Evolutionary conservation across 2,797 vertebrate species (phyloP).

Genomic region (Molossus alvarezi): DNA sequence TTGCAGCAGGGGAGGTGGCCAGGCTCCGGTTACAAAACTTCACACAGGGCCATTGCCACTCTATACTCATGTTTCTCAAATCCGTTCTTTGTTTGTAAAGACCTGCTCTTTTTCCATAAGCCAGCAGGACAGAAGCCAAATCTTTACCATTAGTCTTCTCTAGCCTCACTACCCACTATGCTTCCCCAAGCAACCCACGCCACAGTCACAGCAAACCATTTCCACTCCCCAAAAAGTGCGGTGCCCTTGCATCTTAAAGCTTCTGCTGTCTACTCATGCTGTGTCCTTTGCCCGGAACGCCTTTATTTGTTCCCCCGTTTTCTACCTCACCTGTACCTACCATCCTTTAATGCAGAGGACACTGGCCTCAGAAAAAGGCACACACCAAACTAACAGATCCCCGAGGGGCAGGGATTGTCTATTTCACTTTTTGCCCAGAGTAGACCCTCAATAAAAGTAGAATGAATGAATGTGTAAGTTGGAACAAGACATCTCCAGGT

Average conservation of each 20-base stretch:
- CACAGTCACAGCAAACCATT: background rate
- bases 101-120: background rate
- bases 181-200: background rate
- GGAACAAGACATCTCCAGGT: background rate
- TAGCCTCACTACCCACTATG: background rate
- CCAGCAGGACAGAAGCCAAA: background rate
- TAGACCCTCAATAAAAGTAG: background rate
- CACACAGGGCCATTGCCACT: background rate
- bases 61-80: background rate
- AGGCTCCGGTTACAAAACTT: background rate
- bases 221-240: background rate
- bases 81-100: background rate
- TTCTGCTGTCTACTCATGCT: background rate
- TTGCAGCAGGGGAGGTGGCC: background rate
- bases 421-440: background rate
- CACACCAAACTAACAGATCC: background rate
- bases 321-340: background rate
- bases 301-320: background rate
- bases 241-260: background rate
- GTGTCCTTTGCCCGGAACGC: background rate
- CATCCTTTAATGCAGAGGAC: constrained; percentile 7
- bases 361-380: background rate
- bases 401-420: background rate
- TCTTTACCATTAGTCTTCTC: background rate
- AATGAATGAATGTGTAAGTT: background rate